Percentiles rank a stretch among this genome's conserved stretches.
Evolutionary conservation across 2,888 invertebrate species (phyloP).

Genomic region (Tribolium freemani): DNA sequence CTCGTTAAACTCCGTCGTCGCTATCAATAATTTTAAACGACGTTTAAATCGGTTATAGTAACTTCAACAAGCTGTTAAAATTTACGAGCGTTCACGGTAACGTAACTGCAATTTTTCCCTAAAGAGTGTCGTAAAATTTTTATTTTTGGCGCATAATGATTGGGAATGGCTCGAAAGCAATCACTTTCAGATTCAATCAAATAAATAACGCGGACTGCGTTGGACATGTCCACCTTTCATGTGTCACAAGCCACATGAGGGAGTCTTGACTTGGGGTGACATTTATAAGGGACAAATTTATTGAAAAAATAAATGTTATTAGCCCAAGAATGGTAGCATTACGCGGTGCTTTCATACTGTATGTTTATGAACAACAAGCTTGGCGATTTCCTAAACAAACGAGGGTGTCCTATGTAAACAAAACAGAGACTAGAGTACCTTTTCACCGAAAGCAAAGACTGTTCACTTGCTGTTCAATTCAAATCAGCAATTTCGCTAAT

Average conservation of each 20-base stretch:
- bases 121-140: conserved; percentile 9
- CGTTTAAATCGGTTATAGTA: background rate
- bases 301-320: conserved; percentile 12
- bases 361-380: conserved; percentile 59
- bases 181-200: conserved; percentile 19
- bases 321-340: conserved; percentile 46
- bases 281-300: conserved; percentile 25
- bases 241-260: conserved; percentile 13
- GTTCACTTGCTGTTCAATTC: conserved; percentile 39
- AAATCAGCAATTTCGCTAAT: conserved; percentile 4
- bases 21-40: background rate
- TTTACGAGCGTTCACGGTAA: background rate
- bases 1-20: background rate
- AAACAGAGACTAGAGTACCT: conserved; percentile 49
- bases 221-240: conserved; percentile 41
- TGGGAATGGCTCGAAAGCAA: conserved; percentile 1
- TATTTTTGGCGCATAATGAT: background rate
- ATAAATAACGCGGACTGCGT: conserved; percentile 12
- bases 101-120: background rate
- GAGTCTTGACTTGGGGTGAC: conserved; percentile 27
- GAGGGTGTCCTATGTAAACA: conserved; percentile 58
- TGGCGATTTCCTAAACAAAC: conserved; percentile 58
- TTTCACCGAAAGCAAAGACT: conserved; percentile 33
- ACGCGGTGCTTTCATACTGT: conserved; percentile 55
- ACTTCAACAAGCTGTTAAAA: background rate